Conservation (phyloP, 2,797 vertebrate genomes). For the Prionace glauca region DNA sequence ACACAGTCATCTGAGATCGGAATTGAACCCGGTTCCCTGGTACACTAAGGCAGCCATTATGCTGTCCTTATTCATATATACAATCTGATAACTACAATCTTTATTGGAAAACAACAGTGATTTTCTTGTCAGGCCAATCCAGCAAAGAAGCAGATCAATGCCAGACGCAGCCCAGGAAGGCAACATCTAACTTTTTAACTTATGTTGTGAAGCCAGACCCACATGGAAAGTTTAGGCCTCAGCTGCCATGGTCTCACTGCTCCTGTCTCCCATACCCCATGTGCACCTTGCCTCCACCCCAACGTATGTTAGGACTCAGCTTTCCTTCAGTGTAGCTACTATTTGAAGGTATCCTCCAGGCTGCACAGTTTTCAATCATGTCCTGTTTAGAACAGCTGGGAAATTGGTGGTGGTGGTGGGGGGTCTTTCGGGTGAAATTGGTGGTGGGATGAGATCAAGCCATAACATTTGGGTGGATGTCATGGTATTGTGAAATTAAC, state of each 20-base stretch:
- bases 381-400: not conserved
- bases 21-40: too few relatives aligned
- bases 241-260: not conserved
- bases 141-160: not conserved
- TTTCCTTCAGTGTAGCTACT: not conserved
- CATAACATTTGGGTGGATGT: not conserved
- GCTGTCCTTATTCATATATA: not conserved
- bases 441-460: too few relatives aligned
- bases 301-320: not conserved
- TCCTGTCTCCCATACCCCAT: too few relatives aligned
- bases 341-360: not conserved
- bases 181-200: not conserved
- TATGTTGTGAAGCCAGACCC: not conserved
- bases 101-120: not conserved
- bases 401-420: not conserved
- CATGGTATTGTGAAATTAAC: not conserved
- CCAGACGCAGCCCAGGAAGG: not conserved
- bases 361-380: not conserved
- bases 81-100: not conserved
- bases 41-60: too few relatives aligned
- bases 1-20: too few relatives aligned
- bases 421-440: not conserved
- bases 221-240: not conserved
- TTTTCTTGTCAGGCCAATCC: too few relatives aligned
- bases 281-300: not conserved